Evolutionary conservation across 1,140 invertebrate species (phyloP).

Genomic region (Zophobas atratus): DNA sequence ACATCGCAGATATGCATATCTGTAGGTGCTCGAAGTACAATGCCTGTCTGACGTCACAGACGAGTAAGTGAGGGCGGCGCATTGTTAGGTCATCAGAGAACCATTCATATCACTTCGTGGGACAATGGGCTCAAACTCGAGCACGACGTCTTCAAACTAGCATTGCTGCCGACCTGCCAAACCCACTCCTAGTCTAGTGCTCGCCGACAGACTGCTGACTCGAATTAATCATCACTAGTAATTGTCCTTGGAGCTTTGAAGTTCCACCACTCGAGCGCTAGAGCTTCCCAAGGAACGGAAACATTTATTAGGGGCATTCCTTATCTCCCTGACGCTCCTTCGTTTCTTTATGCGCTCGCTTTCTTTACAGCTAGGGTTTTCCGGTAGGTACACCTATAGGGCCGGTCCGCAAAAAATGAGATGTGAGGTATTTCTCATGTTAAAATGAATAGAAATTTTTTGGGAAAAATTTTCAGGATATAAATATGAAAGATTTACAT

Average conservation of each 20-base stretch:
- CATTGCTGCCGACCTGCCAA: slow-evolving; percentile 54
- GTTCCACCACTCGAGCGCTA: slow-evolving; percentile 19
- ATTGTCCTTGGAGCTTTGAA: slow-evolving; percentile 41
- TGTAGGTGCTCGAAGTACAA: slow-evolving; percentile 22
- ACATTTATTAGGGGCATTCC: slow-evolving; percentile 36
- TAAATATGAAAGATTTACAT: no score
- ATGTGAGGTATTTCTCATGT: no score
- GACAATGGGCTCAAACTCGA: slow-evolving; percentile 50
- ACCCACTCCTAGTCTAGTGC: slow-evolving; percentile 45
- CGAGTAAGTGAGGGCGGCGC: slow-evolving; percentile 56
- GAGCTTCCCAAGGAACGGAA: slow-evolving; percentile 36
- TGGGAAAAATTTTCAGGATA: no score
- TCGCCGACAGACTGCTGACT: slow-evolving; percentile 40
- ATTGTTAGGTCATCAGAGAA: slow-evolving; percentile 63
- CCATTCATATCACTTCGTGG: slow-evolving; percentile 62
- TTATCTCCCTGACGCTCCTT: background rate
- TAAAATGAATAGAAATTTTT: no score
- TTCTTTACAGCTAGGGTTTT: background rate
- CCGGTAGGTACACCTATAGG: no score
- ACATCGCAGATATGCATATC: slow-evolving; percentile 36
- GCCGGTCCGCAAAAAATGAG: no score
- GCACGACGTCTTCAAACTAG: slow-evolving; percentile 50
- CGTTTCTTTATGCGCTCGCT: background rate
- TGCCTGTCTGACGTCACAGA: slow-evolving; percentile 44
- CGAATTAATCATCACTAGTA: slow-evolving; percentile 36